Percentiles rank a stretch among this genome's conserved stretches.
These are phyloP conservation scores for Drosophila mayri DNA, from an alignment of 1,140 invertebrate species.

Conservation along the genomic window DNA sequence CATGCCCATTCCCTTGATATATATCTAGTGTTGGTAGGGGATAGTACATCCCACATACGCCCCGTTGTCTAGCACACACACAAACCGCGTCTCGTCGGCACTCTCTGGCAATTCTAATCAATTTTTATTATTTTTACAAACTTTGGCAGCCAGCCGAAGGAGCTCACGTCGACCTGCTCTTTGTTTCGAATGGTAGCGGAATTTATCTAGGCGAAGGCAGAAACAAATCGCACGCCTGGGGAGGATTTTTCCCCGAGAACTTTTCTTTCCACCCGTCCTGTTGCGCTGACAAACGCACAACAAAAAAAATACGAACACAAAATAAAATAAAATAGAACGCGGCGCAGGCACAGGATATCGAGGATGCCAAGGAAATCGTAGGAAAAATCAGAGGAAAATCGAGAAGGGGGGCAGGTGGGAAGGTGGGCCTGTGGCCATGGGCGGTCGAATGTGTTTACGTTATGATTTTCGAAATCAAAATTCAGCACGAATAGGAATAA, in stretches of 20 bases:
- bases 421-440: constrained; percentile 15
- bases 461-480: constrained; percentile 85
- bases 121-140: constrained; percentile 85
- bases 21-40: constrained; percentile 4
- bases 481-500: constrained; percentile 84
- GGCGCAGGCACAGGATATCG: constrained; percentile 19
- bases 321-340: constrained; percentile 16
- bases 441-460: constrained; percentile 79
- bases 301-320: constrained; percentile 10
- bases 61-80: constrained; percentile 34
- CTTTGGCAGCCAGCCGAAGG: constrained; percentile 47
- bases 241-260: constrained; percentile 51
- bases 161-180: constrained; percentile 49
- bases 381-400: constrained; percentile 5
- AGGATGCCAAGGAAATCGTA: constrained; percentile 12
- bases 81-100: constrained; percentile 27
- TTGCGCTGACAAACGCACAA: constrained; percentile 73
- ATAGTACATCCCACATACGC: constrained; percentile 58
- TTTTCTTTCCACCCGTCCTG: constrained; percentile 27
- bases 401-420: background rate
- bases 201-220: constrained; percentile 72
- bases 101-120: constrained; percentile 82
- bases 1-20: constrained; percentile 13
- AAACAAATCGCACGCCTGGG: constrained; percentile 76
- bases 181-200: constrained; percentile 67